Conservation (phyloP, 2,888 invertebrate species). For the Pyrrhosoma nymphula region DNA sequence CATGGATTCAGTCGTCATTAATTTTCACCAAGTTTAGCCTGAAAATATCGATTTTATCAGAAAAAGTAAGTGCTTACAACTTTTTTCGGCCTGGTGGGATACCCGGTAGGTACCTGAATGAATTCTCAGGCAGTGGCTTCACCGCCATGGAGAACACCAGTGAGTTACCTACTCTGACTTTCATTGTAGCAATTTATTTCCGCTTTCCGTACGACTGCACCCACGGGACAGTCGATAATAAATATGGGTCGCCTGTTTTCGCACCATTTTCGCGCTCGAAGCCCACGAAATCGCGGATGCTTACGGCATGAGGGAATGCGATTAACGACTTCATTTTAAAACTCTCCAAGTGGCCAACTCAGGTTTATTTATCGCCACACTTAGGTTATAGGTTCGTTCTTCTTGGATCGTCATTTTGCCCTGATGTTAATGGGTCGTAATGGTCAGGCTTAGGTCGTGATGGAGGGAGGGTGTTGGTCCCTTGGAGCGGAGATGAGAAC, state of each 20-base stretch:
- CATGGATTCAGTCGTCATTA: too few relatives aligned
- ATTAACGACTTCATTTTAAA: slow-evolving; percentile 1
- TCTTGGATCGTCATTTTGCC: not conserved
- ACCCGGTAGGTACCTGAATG: too few relatives aligned
- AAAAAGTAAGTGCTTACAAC: too few relatives aligned
- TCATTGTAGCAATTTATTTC: not conserved
- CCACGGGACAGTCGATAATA: not conserved
- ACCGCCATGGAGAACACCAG: not conserved
- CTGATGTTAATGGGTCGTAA: slow-evolving; percentile 27
- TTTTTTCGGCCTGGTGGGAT: too few relatives aligned
- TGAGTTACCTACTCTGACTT: not conserved
- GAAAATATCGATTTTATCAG: too few relatives aligned
- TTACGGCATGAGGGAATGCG: not conserved
- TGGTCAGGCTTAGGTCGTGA: not conserved
- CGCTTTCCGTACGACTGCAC: not conserved
- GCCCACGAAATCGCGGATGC: not conserved
- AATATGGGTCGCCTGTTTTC: slow-evolving; percentile 2
- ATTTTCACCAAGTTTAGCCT: too few relatives aligned
- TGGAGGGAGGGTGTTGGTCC: not conserved
- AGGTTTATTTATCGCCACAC: not conserved
- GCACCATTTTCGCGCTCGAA: not conserved
- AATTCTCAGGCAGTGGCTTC: not conserved
- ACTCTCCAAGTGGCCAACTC: not conserved
- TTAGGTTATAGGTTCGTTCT: not conserved
- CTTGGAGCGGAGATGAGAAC: not conserved